Conservation (phyloP, 2,113 vertebrate species). For the Theristicus caerulescens region DNA sequence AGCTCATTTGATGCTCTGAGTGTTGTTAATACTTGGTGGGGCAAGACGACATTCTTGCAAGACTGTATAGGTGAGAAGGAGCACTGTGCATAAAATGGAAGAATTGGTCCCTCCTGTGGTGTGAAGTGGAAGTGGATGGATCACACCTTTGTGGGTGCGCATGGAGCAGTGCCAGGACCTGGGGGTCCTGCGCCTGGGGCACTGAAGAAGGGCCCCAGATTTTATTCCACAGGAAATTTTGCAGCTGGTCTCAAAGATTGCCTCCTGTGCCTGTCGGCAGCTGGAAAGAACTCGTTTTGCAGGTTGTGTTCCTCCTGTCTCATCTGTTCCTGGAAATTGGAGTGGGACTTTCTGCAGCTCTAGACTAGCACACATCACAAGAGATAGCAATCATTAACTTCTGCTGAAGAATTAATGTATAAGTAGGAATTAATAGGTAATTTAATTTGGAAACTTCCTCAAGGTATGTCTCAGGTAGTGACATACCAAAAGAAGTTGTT, state of each 20-base stretch:
- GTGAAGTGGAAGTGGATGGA: not conserved
- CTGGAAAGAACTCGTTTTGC: accelerated
- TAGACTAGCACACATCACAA: too few relatives aligned
- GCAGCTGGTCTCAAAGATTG: not conserved
- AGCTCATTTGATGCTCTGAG: not conserved
- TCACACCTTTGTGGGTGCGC: accelerated
- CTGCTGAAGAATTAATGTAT: too few relatives aligned
- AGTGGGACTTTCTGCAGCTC: not conserved
- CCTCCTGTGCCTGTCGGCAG: accelerated
- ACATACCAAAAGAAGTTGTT: not conserved
- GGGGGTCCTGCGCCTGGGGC: accelerated
- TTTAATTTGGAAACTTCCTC: not conserved
- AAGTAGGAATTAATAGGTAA: not conserved
- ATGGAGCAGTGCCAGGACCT: not conserved
- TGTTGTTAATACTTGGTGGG: not conserved
- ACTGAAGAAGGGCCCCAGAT: accelerated
- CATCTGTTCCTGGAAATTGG: not conserved
- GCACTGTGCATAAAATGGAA: not conserved
- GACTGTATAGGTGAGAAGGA: not conserved
- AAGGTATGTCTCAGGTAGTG: not conserved
- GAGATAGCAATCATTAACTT: not conserved
- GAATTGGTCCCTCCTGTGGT: not conserved
- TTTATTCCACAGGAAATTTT: not conserved
- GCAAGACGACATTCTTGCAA: not conserved
- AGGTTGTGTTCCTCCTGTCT: not conserved